phyloP scores from a whole-genome alignment of 2,113 vertebrate genomes.

The Coracopsis vasa region DNA sequence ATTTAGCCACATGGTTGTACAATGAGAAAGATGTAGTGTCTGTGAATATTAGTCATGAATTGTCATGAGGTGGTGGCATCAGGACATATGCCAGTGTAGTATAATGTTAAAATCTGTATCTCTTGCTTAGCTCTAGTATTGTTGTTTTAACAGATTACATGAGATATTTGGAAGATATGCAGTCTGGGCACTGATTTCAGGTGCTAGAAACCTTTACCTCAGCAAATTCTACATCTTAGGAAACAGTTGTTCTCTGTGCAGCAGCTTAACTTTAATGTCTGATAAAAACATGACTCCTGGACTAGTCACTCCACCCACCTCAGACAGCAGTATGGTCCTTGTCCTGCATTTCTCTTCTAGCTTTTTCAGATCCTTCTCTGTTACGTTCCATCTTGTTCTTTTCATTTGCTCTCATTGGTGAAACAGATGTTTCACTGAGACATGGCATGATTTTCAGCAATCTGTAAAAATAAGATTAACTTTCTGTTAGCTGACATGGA shows the following conservation, averaged over 20 bases:
- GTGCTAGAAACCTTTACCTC: background rate
- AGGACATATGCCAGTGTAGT: background rate
- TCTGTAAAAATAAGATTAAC: background rate
- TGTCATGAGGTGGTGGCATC: rapidly evolving
- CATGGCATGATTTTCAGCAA: background rate
- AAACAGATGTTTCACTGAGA: background rate
- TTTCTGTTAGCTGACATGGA: rapidly evolving
- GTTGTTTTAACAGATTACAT: background rate
- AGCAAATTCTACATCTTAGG: background rate
- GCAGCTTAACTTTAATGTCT: background rate
- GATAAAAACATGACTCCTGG: background rate
- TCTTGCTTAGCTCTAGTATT: background rate
- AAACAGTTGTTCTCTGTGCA: background rate
- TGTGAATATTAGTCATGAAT: background rate
- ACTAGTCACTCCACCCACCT: background rate
- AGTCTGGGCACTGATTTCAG: background rate
- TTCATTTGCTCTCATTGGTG: background rate
- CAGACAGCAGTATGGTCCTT: background rate
- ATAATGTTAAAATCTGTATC: background rate
- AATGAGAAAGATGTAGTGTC: background rate
- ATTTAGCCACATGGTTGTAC: rapidly evolving
- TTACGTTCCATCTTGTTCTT: background rate
- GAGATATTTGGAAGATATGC: background rate
- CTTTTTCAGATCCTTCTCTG: background rate
- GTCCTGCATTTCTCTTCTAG: background rate